Conservation (phyloP, 2,888 invertebrate species). For the Cephus nigrinus region DNA sequence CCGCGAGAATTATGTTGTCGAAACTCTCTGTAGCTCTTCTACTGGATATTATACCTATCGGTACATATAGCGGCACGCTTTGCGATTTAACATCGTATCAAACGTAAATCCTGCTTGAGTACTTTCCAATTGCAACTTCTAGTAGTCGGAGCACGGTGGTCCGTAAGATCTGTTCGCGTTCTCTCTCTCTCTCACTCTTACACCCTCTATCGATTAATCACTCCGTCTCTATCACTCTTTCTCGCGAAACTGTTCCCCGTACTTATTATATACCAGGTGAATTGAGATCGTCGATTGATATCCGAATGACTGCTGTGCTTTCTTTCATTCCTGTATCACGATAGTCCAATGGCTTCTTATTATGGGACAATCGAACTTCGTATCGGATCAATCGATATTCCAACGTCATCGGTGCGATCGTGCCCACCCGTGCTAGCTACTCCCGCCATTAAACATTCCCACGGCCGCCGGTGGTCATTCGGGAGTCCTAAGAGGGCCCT, state of each 20-base stretch:
- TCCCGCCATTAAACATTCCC: slow-evolving; percentile 47
- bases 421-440: slow-evolving; percentile 22
- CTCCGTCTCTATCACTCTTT: background rate
- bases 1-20: slow-evolving; percentile 45
- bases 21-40: slow-evolving; percentile 12
- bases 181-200: background rate
- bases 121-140: background rate
- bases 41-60: background rate
- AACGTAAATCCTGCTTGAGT: background rate
- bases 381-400: background rate
- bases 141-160: background rate
- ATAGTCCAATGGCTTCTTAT: background rate
- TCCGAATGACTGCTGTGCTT: background rate
- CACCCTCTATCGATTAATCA: background rate
- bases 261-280: background rate
- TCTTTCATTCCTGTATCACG: background rate
- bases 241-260: background rate
- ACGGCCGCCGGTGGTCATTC: slow-evolving; percentile 20
- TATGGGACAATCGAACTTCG: background rate
- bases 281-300: background rate
- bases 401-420: background rate
- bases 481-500: slow-evolving; percentile 24
- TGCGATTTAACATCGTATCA: background rate
- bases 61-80: background rate
- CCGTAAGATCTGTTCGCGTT: background rate